Conservation (phyloP, 30 jellyfish, hydroid and myxozoan genomes). For the Cassiopea xamachana region DNA sequence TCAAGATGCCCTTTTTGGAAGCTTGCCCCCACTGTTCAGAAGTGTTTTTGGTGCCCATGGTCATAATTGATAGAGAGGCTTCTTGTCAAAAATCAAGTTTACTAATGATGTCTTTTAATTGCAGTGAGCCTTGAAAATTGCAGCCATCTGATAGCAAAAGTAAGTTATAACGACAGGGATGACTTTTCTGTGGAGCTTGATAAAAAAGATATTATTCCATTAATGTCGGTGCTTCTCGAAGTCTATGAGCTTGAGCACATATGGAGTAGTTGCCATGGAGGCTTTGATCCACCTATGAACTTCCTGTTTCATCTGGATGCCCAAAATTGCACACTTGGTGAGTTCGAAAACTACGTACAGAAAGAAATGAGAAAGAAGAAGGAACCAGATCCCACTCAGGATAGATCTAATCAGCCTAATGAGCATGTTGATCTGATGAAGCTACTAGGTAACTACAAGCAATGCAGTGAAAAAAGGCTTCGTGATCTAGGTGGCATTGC, state of each 20-base stretch:
- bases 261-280: not conserved
- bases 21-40: too few relatives aligned
- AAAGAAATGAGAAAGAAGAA: not conserved
- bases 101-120: not conserved
- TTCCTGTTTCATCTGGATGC: not conserved
- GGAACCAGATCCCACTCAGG: not conserved
- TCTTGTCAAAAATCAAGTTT: too few relatives aligned
- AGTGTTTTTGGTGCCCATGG: too few relatives aligned
- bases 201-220: too few relatives aligned
- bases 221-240: not conserved
- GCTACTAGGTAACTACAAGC: not conserved
- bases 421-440: not conserved
- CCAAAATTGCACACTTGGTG: not conserved
- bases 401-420: too few relatives aligned
- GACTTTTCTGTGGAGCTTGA: not conserved
- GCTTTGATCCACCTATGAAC: not conserved
- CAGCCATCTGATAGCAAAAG: not conserved
- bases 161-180: not conserved
- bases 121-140: not conserved
- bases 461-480: not conserved
- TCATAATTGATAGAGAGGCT: too few relatives aligned
- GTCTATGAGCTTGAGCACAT: not conserved
- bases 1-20: too few relatives aligned
- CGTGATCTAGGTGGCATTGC: not conserved
- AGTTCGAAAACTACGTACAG: not conserved